These are phyloP conservation scores for Spodoptera littoralis DNA, from an alignment of 2,888 invertebrate species.

Conservation along the genomic window DNA sequence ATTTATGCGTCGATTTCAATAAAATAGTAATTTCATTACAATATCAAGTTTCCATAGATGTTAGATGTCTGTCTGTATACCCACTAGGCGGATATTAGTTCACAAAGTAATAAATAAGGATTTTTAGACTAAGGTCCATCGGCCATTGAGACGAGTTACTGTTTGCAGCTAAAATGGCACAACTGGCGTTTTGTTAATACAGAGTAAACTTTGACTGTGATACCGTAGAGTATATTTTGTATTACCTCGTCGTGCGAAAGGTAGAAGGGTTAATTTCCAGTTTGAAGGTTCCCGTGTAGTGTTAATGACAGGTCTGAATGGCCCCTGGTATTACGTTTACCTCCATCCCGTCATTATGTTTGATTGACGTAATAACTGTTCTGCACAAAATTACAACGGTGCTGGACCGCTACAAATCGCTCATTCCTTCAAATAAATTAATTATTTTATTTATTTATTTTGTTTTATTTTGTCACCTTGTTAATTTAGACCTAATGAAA, in stretches of 20 bases:
- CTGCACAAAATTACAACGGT: slow-evolving; percentile 66
- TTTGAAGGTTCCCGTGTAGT: slow-evolving; percentile 20
- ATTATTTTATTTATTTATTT: slow-evolving; percentile 54
- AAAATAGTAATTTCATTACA: slow-evolving; percentile 20
- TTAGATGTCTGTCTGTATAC: slow-evolving; percentile 29
- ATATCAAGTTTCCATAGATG: slow-evolving; percentile 34
- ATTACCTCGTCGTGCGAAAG: no score
- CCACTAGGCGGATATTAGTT: slow-evolving; percentile 31
- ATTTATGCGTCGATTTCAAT: slow-evolving; percentile 43
- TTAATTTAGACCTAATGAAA: slow-evolving; percentile 42
- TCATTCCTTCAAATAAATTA: slow-evolving; percentile 64
- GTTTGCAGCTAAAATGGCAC: slow-evolving; percentile 27
- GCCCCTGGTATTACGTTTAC: slow-evolving; percentile 19
- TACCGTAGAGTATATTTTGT: no score
- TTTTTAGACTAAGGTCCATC: slow-evolving; percentile 33
- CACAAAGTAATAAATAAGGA: slow-evolving; percentile 46
- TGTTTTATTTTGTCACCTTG: slow-evolving; percentile 38
- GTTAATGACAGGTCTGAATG: slow-evolving; percentile 35
- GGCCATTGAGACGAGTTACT: slow-evolving; percentile 23
- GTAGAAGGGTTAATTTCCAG: neutral
- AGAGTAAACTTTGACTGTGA: neutral
- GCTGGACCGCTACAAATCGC: slow-evolving; percentile 55
- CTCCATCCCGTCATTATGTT: slow-evolving; percentile 15
- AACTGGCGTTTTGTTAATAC: slow-evolving; percentile 1
- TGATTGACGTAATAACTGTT: slow-evolving; percentile 21